Evolutionary conservation across 1,140 invertebrate genomes (phyloP), one percentile per base, ranked within the genome.

Genomic region (Homarus americanus): DNA sequence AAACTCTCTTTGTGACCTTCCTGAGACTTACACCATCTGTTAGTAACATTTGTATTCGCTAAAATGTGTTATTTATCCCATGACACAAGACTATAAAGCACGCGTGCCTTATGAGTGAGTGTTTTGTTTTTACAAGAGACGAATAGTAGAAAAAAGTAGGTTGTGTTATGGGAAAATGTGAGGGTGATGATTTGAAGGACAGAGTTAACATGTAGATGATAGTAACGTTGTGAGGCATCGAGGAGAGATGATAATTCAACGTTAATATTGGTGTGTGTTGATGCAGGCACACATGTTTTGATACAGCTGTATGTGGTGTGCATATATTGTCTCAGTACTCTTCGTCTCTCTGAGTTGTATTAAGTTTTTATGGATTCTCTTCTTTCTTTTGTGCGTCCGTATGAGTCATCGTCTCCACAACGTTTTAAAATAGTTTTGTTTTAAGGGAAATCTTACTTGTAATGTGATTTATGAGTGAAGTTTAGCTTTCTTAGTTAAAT

Each of bases 181-280:
- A 28, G n/a, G 63, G 63, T 69, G 24, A 69, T 69, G 63, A 28
- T 69, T 69, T 69, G 63, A 69, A 20, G 15, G 63, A 32, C 63
- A 69, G 53, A 58, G n/a, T 69, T 69, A 69, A 69, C 63, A 69
- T 69, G 63, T 32, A 69, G 24, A 69, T 69, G 63, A 32, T 32
- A 69, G 63, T 28, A 20, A 69, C 63, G 63, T 32, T 69, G 63
- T 69, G 63, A 69, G 0, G 12, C 63, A 69, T 69, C n/a, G 63
- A 69, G 0, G 63, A n/a, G 32, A 69, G n/a, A 69, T 49, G 44
- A 49, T 49, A 49, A 49, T 69, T 69, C 28, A 5, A 9, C 24
- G 63, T 32, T 28, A 32, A 69, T 69, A 28, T 32, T 32, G 5
- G 24, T 24, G 1, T 69, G 32, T 28, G n/a, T 5, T 28, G 24